phyloP scores from a whole-genome alignment of 2,113 vertebrate genomes.

The Cichladusa arquata region DNA sequence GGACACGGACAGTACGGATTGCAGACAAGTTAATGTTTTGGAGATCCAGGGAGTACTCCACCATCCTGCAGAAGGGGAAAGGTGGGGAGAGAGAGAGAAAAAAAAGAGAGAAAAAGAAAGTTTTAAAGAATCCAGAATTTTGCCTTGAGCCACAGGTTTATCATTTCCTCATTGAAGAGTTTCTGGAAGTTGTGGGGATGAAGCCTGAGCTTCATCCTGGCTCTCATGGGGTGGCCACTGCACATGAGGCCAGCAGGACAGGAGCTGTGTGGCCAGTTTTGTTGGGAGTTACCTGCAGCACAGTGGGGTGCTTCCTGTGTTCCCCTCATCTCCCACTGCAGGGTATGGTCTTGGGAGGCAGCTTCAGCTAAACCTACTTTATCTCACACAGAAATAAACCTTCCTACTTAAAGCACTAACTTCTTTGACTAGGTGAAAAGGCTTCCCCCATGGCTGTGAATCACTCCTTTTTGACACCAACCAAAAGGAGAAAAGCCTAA shows the following conservation, averaged over 20 bases:
- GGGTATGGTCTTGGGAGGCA: rapidly evolving
- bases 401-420: not conserved
- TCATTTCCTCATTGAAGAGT: not conserved
- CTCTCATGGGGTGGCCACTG: not conserved
- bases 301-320: not conserved
- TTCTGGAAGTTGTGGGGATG: not conserved
- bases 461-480: not conserved
- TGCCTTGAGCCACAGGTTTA: not conserved
- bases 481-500: not conserved
- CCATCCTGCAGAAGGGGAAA: slow-evolving; percentile 83
- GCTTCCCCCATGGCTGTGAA: not conserved
- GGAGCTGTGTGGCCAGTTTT: not conserved
- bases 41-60: slow-evolving; percentile 96
- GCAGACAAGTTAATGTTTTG: slow-evolving; percentile 98
- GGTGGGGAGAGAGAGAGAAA: not conserved
- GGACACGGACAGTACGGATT: slow-evolving; percentile 94
- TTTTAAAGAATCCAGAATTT: not conserved
- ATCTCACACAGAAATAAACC: not conserved
- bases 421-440: not conserved
- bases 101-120: not conserved
- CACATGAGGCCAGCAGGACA: not conserved
- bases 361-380: not conserved
- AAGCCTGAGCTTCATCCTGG: not conserved
- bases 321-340: not conserved
- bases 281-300: not conserved